Evolutionary conservation across 2,888 invertebrate species (phyloP), one percentile per base, ranked within the genome.

Genomic region (Phaonia tiefii): DNA sequence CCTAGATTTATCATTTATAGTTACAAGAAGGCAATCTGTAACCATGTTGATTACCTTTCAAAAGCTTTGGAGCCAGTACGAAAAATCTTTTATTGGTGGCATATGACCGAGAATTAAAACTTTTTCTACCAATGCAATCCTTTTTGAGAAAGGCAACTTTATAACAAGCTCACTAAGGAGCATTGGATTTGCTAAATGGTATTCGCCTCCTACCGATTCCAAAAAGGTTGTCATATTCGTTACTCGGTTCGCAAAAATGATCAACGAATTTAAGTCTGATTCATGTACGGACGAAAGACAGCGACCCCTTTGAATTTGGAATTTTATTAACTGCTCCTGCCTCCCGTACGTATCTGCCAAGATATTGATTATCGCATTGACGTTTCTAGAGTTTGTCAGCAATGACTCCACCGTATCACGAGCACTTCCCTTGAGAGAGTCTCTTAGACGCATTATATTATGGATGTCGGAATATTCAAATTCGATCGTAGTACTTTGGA

Each of bases 391-490:
- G n/a, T n/a, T n/a, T 26, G 8, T 42, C 37, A 60, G 54, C 42
- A 25, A n/a, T 51, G 22, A 10, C 4, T 42, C 22, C 13, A 2
- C 42, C 10, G 56, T 42, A 8, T 51, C 26, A 13, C 1, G 25
- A 13, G 25, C 56, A 4, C 11, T 13, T 20, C 44, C 65, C n/a
- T 37, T n/a, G 4, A 65, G 11, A 13, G 73, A 11, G 13, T 75
- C 74, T 7, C 67, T 8, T 1, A 75, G 56, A 4, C 66, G 42
- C 66, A 66, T 67, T 2, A 67, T 75, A 31, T 67, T 75, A 37
- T 75, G 65, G 37, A 74, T 26, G 5, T 56, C 20, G 8, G 58
- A 67, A 8, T 67, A 56, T 3, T 67, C 75, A 26, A 66, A 74
- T n/a, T 56, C 74, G 7, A 11, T 13, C 2, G 74, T 74, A 8